Evolutionary conservation across 2,888 invertebrate species (phyloP).

Genomic region (Caenorhabditis uteleia): DNA sequence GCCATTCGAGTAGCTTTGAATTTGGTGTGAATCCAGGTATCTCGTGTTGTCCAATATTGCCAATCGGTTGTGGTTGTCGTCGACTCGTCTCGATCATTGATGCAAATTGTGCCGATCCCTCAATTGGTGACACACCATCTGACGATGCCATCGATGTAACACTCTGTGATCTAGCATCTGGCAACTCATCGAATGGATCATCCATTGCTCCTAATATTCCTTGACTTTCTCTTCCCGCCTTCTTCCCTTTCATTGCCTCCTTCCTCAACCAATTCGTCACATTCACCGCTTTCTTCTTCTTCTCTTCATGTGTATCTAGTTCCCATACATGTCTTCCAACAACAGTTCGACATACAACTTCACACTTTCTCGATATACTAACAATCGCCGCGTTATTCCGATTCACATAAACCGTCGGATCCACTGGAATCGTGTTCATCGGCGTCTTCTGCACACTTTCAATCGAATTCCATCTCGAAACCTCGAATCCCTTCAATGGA

Average conservation of each 20-base stretch:
- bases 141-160: slow-evolving; percentile 1
- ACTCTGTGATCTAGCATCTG: slow-evolving; percentile 16
- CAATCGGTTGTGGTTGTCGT: slow-evolving; percentile 39
- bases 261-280: slow-evolving; percentile 56
- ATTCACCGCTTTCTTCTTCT: slow-evolving; percentile 29
- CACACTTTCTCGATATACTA: slow-evolving; percentile 33
- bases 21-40: slow-evolving; percentile 15
- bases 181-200: slow-evolving; percentile 54
- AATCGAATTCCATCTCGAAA: slow-evolving; percentile 61
- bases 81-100: slow-evolving; percentile 43
- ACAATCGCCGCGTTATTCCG: slow-evolving; percentile 17
- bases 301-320: slow-evolving; percentile 40
- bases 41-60: slow-evolving; percentile 9
- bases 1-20: slow-evolving; percentile 44
- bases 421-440: background rate
- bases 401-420: slow-evolving; percentile 44
- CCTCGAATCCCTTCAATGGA: slow-evolving; percentile 61
- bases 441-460: slow-evolving; percentile 13
- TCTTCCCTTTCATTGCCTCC: slow-evolving; percentile 43
- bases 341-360: slow-evolving; percentile 57
- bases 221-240: slow-evolving; percentile 43
- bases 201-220: slow-evolving; percentile 55
- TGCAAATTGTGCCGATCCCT: slow-evolving; percentile 35
- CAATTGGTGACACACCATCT: slow-evolving; percentile 13
- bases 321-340: slow-evolving; percentile 61